phyloP scores from a whole-genome alignment of 2,797 vertebrate genomes.

The Lindbergichthys nudifrons region DNA sequence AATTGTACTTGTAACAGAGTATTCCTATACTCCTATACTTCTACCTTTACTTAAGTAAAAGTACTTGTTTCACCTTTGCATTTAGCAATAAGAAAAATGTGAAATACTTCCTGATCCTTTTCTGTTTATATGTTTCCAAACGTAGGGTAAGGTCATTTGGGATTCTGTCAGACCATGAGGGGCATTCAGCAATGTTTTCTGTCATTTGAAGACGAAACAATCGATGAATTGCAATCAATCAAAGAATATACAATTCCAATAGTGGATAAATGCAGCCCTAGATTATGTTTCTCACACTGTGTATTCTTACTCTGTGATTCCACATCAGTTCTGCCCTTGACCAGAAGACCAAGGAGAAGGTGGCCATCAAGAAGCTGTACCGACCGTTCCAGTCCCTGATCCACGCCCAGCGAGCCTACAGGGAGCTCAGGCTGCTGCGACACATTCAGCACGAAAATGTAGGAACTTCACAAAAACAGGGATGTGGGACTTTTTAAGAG shows the following conservation, averaged over 20 bases:
- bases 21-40: too few relatives aligned
- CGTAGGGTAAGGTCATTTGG: neutral
- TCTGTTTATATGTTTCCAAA: neutral
- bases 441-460: conserved; percentile 89
- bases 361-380: conserved; percentile 89
- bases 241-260: neutral
- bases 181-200: neutral
- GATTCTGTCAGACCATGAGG: neutral
- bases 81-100: neutral
- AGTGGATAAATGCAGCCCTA: neutral
- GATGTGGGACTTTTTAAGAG: neutral
- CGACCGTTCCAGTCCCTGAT: conserved; percentile 88
- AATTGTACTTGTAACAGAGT: too few relatives aligned
- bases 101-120: neutral
- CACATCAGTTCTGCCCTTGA: conserved; percentile 81
- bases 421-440: conserved; percentile 87
- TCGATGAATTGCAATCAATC: neutral
- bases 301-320: conserved; percentile 6
- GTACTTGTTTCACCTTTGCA: too few relatives aligned
- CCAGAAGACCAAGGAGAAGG: conserved; percentile 83
- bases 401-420: conserved; percentile 86
- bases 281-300: neutral
- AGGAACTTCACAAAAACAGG: conserved; percentile 34
- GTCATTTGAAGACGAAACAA: neutral
- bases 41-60: too few relatives aligned